Evolutionary conservation across 2,888 invertebrate genomes (phyloP).

Genomic region (Chrysotoxum bicinctum): DNA sequence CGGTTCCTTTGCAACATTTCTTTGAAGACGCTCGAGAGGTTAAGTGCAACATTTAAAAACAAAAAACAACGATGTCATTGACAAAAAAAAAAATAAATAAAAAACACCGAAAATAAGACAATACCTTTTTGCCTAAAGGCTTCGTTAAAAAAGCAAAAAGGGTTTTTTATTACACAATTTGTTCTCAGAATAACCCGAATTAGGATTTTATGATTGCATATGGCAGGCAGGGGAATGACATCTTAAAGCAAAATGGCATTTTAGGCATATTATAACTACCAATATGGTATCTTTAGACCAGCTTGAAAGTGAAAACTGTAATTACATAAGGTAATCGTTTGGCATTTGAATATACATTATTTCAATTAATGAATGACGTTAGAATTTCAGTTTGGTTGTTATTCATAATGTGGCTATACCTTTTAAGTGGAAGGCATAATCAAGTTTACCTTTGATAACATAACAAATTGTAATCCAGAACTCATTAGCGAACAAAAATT

Average conservation of each 20-base stretch:
- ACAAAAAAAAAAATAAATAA: not conserved
- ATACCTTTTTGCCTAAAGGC: not conserved
- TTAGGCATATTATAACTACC: not conserved
- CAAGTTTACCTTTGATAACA: not conserved
- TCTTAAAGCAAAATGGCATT: not conserved
- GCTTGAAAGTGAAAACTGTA: not conserved
- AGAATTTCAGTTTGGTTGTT: not conserved
- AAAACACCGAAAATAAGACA: not conserved
- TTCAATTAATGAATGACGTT: not conserved
- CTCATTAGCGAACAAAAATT: not conserved
- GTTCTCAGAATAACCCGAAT: conserved; percentile 1
- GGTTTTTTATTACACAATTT: conserved; percentile 35
- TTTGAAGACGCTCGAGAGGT: not conserved
- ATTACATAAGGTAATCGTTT: not conserved
- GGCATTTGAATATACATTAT: not conserved
- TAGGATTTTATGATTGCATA: not conserved
- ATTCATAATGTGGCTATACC: not conserved
- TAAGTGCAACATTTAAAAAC: not conserved
- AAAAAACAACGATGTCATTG: not conserved
- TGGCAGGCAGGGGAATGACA: not conserved
- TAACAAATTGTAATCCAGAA: conserved; percentile 7
- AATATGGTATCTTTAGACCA: not conserved
- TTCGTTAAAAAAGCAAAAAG: conserved; percentile 10
- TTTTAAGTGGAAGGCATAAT: not conserved
- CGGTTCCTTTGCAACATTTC: not conserved